Evolutionary conservation across 2,113 vertebrate genomes (phyloP).

Genomic region (Lanius ludovicianus): DNA sequence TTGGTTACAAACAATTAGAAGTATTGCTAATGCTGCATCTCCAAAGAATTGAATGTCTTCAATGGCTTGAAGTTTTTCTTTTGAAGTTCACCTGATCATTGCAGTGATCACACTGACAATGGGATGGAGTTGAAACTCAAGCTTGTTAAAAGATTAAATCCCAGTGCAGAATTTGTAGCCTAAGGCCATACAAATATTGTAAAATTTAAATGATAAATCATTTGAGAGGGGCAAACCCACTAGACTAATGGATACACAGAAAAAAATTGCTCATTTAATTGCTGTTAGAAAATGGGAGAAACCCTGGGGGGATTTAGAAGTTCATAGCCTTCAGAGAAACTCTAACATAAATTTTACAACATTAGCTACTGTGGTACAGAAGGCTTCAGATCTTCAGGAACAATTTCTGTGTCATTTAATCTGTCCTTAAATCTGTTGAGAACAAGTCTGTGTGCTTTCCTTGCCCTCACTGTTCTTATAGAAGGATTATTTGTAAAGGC

Average conservation of each 20-base stretch:
- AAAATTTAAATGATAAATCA: slow-evolving; percentile 14
- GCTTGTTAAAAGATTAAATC: slow-evolving; percentile 19
- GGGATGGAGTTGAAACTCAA: background rate
- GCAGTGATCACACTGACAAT: background rate
- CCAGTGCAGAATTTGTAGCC: background rate
- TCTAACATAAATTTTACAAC: background rate
- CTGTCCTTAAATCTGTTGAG: background rate
- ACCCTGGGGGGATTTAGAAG: background rate
- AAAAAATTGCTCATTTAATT: slow-evolving; percentile 25
- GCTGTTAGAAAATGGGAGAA: slow-evolving; percentile 9
- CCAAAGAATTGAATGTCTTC: background rate
- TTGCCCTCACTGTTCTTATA: background rate
- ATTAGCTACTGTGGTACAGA: background rate
- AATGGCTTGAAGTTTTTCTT: background rate
- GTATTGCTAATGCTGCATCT: background rate
- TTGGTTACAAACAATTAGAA: background rate
- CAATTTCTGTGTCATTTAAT: background rate
- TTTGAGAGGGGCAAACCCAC: background rate
- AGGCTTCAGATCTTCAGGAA: background rate
- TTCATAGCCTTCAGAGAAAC: background rate
- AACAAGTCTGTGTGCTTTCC: background rate
- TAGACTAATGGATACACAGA: background rate
- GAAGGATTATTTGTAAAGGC: background rate
- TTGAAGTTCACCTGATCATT: background rate
- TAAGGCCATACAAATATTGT: background rate